These are phyloP conservation scores for Adelphocoris suturalis DNA, from an alignment of 2,888 invertebrate species.

Conservation along the genomic window DNA sequence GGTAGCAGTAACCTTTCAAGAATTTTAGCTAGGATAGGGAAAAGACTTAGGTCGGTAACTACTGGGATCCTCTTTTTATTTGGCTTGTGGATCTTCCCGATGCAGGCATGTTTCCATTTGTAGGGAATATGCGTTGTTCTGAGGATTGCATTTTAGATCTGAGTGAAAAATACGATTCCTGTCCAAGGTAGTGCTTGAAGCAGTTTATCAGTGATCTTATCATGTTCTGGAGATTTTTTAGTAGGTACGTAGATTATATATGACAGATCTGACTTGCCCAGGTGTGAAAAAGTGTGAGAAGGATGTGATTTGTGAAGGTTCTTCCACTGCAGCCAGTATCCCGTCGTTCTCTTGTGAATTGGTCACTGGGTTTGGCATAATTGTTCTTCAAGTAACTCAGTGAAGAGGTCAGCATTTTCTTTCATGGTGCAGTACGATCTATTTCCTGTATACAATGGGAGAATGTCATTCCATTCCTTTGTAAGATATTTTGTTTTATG, in stretches of 20 bases:
- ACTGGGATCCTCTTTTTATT: slow-evolving; percentile 10
- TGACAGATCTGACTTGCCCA: not conserved
- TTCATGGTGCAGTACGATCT: not conserved
- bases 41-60: too few relatives aligned
- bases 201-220: not conserved
- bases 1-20: slow-evolving; percentile 15
- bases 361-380: slow-evolving; percentile 1
- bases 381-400: not conserved
- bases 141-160: slow-evolving; percentile 49
- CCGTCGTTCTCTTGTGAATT: not conserved
- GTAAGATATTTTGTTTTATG: not conserved
- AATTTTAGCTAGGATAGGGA: slow-evolving; percentile 13
- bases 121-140: slow-evolving; percentile 42
- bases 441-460: not conserved
- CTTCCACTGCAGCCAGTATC: not conserved
- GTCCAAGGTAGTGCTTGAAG: not conserved
- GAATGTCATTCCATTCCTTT: slow-evolving; percentile 9
- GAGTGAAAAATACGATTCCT: slow-evolving; percentile 10
- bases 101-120: slow-evolving; percentile 44
- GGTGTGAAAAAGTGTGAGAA: slow-evolving; percentile 19
- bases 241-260: not conserved
- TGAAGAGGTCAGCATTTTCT: not conserved
- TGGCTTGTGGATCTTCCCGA: not conserved
- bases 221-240: slow-evolving; percentile 18
- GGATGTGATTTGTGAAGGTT: not conserved